These are phyloP conservation scores for Psilopsiagon aymara DNA, from an alignment of 2,113 vertebrate genomes.

Conservation along the genomic window DNA sequence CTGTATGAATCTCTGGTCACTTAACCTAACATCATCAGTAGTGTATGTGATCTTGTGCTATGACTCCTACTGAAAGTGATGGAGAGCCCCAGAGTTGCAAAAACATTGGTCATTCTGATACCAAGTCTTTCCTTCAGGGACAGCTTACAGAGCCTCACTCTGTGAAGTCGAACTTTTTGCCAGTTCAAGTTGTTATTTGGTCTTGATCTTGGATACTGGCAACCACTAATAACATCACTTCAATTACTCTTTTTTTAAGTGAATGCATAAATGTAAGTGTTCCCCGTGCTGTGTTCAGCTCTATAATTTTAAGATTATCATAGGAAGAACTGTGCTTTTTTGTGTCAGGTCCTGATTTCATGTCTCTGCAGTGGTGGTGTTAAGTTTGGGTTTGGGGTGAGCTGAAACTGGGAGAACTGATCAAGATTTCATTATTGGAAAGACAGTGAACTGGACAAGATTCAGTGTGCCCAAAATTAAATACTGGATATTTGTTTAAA, in stretches of 20 bases:
- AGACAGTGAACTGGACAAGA: neutral
- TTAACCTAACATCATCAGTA: neutral
- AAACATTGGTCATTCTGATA: neutral
- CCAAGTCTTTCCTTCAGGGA: accelerated
- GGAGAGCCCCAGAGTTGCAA: neutral
- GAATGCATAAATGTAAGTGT: neutral
- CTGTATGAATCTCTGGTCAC: neutral
- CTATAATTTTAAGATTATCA: neutral
- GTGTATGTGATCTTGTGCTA: accelerated
- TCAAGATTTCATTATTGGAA: neutral
- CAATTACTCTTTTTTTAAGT: neutral
- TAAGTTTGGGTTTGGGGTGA: too few relatives aligned
- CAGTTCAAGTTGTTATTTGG: neutral
- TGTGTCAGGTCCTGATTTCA: accelerated
- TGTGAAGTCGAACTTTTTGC: neutral
- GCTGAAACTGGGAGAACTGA: neutral
- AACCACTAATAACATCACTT: neutral
- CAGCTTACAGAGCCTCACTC: neutral
- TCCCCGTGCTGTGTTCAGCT: neutral
- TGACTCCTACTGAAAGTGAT: too few relatives aligned
- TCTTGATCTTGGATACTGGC: neutral
- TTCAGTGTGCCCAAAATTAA: accelerated
- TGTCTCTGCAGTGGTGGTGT: too few relatives aligned
- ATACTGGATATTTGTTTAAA: neutral
- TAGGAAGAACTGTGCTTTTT: neutral